These are phyloP conservation scores for Ascaphus truei DNA, from an alignment of 2,113 vertebrate genomes.

Conservation along the genomic window DNA sequence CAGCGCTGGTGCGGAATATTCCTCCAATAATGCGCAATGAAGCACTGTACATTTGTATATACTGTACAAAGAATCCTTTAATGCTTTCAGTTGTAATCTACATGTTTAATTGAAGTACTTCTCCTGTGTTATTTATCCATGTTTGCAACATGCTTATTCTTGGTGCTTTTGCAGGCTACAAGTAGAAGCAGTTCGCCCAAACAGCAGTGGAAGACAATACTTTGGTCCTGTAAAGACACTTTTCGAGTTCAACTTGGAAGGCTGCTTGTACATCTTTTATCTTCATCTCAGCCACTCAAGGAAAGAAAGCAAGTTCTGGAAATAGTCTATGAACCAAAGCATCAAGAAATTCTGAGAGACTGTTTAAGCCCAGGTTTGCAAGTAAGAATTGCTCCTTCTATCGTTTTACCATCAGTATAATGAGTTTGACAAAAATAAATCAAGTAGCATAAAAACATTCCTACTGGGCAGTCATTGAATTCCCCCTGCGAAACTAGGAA, in stretches of 20 bases:
- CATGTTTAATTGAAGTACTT: too few species aligned
- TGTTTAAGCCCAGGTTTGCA: conserved; percentile 82
- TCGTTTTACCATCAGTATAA: too few species aligned
- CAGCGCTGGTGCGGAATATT: too few species aligned
- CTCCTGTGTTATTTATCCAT: too few species aligned
- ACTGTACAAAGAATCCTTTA: too few species aligned
- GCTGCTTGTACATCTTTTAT: conserved; percentile 83
- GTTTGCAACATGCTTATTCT: background rate
- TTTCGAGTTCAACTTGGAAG: conserved; percentile 87
- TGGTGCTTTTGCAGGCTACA: conserved; percentile 46
- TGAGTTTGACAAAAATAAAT: too few species aligned
- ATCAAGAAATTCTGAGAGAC: conserved; percentile 87
- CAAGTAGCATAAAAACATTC: too few species aligned
- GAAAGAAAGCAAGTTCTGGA: conserved; percentile 81
- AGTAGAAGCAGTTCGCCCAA: conserved; percentile 66
- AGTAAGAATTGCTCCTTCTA: conserved; percentile 71
- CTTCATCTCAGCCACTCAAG: conserved; percentile 65
- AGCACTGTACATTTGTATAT: too few species aligned
- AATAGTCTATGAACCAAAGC: conserved; percentile 74
- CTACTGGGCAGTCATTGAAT: too few species aligned
- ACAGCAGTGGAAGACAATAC: conserved; percentile 85
- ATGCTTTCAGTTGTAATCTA: too few species aligned
- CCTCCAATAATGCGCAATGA: too few species aligned
- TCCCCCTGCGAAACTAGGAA: too few species aligned
- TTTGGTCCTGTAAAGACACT: conserved; percentile 84